Conservation (phyloP, 2,797 vertebrate species). For the Acipenser ruthenus region DNA sequence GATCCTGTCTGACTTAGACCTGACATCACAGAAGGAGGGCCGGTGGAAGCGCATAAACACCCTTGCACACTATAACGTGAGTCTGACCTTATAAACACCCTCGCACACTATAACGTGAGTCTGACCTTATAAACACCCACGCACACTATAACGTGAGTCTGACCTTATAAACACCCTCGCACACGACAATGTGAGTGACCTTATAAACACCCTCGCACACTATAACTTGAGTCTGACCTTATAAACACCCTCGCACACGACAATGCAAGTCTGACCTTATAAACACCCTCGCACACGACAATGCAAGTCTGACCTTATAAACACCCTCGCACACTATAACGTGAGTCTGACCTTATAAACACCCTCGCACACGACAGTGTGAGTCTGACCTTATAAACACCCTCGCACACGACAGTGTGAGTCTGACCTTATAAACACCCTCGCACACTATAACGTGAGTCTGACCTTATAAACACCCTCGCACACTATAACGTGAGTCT, state of each 20-base stretch:
- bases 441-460: too few relatives aligned
- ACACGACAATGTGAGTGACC: constrained; percentile 85
- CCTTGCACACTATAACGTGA: constrained; percentile 94
- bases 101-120: too few relatives aligned
- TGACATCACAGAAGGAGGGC: constrained; percentile 92
- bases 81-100: constrained; percentile 25
- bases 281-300: neutral
- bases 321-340: constrained; percentile 95
- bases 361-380: neutral
- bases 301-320: constrained; percentile 43
- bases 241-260: constrained; percentile 96
- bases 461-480: constrained; percentile 73
- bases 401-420: constrained; percentile 96
- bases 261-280: constrained; percentile 68
- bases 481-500: constrained; percentile 93
- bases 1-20: constrained; percentile 90
- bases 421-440: constrained; percentile 25
- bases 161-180: constrained; percentile 80
- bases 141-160: too few relatives aligned
- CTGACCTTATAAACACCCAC: neutral
- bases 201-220: neutral
- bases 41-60: constrained; percentile 91
- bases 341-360: constrained; percentile 56
- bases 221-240: too few relatives aligned
- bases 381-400: constrained; percentile 66